These are phyloP conservation scores for Pangasius djambal DNA, from an alignment of 2,797 vertebrate species.

Conservation along the genomic window DNA sequence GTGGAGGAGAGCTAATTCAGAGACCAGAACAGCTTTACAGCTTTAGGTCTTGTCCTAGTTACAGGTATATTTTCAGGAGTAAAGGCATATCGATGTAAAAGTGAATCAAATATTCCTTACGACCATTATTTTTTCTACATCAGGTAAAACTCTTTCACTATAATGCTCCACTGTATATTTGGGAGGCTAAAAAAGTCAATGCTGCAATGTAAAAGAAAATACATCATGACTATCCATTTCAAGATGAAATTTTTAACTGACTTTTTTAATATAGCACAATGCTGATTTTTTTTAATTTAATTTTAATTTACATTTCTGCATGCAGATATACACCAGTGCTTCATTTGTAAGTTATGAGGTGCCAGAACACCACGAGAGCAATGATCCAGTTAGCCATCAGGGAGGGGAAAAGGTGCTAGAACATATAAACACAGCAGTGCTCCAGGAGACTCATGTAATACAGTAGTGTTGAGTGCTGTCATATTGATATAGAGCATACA, in stretches of 20 bases:
- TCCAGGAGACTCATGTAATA: conserved; percentile 19
- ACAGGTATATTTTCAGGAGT: conserved; percentile 19
- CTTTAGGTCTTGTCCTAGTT: conserved; percentile 15
- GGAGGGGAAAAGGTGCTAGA: conserved; percentile 21
- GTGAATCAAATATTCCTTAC: background rate
- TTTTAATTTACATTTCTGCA: conserved; percentile 20
- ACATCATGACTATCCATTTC: background rate
- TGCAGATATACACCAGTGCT: conserved; percentile 25
- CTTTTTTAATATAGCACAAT: background rate
- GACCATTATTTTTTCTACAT: background rate
- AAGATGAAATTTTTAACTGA: background rate
- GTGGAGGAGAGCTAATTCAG: conserved; percentile 14
- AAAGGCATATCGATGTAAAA: background rate
- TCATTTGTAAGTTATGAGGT: conserved; percentile 27
- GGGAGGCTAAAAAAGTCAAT: background rate
- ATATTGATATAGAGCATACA: conserved; percentile 12
- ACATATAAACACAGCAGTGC: conserved; percentile 29
- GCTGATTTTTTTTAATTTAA: conserved; percentile 1
- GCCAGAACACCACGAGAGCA: conserved; percentile 27
- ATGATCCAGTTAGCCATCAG: conserved; percentile 23
- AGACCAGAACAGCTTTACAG: conserved; percentile 27
- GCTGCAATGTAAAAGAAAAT: too few relatives aligned
- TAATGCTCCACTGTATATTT: background rate
- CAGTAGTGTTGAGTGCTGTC: conserved; percentile 25
- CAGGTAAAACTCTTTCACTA: background rate